These are phyloP conservation scores for Maniola hyperantus DNA, from an alignment of 2,888 invertebrate species.

Conservation along the genomic window DNA sequence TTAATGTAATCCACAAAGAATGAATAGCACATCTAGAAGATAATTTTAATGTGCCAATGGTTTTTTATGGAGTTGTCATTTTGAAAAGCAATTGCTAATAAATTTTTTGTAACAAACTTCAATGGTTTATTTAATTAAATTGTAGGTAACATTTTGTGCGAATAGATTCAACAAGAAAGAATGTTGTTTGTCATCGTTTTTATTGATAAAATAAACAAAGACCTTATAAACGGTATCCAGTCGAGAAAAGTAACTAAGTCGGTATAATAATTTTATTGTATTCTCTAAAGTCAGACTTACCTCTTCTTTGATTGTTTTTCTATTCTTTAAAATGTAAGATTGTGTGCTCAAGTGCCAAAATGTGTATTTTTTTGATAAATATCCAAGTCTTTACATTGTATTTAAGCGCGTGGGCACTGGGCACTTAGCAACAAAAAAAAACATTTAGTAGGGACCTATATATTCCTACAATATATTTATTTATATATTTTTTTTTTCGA, in stretches of 20 bases:
- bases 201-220: constrained; percentile 9
- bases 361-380: constrained; percentile 23
- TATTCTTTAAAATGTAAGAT: constrained; percentile 10
- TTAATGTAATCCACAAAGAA: constrained; percentile 29
- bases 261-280: not conserved
- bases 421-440: not conserved
- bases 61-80: constrained; percentile 19
- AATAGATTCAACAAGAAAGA: not conserved
- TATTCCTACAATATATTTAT: too few relatives aligned
- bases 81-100: constrained; percentile 13
- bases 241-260: not conserved
- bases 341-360: constrained; percentile 28
- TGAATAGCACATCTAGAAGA: constrained; percentile 28
- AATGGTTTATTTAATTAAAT: constrained; percentile 1
- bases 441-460: too few relatives aligned
- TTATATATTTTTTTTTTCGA: too few relatives aligned
- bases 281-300: not conserved
- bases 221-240: constrained; percentile 14
- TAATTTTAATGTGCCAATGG: constrained; percentile 26
- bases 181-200: constrained; percentile 3
- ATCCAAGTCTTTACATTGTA: constrained; percentile 30
- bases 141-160: not conserved
- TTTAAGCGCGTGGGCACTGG: not conserved
- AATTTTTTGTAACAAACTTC: constrained; percentile 11
- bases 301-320: not conserved